A percentile compares a stretch with the other conserved stretches of the same genome.
Conservation (phyloP, 1,140 invertebrate genomes). For the Trichonephila clavipes region DNA sequence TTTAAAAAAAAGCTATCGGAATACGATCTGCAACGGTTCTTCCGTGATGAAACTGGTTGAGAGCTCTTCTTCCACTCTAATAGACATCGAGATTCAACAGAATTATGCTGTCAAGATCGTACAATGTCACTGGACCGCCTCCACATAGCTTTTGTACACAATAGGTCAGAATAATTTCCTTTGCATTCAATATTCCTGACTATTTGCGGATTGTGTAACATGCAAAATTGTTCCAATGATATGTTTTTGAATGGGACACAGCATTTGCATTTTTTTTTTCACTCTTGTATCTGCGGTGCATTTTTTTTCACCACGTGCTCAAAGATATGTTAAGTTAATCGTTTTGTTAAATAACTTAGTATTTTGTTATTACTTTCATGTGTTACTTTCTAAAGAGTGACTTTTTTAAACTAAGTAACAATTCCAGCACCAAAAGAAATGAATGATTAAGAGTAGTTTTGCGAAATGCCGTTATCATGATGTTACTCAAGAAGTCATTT, state of each 20-base stretch:
- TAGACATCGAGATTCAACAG: neutral
- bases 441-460: too few relatives aligned
- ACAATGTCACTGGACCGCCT: neutral
- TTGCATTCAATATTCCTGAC: neutral
- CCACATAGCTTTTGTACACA: neutral
- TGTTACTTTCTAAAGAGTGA: neutral
- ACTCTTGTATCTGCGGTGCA: neutral
- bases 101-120: neutral
- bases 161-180: neutral
- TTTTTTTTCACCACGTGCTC: neutral
- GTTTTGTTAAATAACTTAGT: neutral
- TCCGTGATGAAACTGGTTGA: too few relatives aligned
- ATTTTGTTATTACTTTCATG: neutral
- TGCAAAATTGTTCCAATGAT: neutral
- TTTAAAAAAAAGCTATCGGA: neutral
- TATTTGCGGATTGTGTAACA: slow-evolving; percentile 3
- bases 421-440: neutral
- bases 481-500: too few relatives aligned
- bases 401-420: neutral
- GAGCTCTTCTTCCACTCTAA: neutral
- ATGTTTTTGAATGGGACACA: neutral
- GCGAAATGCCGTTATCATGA: too few relatives aligned
- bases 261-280: neutral
- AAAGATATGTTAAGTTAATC: too few relatives aligned
- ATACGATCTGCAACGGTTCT: neutral